These are phyloP conservation scores for Athalia rosae DNA, from an alignment of 2,888 invertebrate genomes.

Conservation along the genomic window DNA sequence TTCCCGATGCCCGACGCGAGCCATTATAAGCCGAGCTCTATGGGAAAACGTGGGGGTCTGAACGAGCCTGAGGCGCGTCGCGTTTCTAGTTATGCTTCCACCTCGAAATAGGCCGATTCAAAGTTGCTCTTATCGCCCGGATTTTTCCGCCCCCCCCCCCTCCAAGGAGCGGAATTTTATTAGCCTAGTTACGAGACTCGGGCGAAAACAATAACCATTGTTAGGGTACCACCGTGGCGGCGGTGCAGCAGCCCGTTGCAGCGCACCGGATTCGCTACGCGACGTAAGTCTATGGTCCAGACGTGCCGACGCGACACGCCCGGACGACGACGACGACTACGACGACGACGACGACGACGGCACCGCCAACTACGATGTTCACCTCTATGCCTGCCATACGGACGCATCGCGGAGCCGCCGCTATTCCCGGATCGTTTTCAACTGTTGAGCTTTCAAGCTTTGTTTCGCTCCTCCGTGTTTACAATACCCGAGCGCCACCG, in stretches of 20 bases:
- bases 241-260: conserved; percentile 6
- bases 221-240: conserved; percentile 55
- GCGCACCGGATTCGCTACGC: background rate
- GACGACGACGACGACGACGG: background rate
- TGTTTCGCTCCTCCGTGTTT: conserved; percentile 34
- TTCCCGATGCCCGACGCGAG: conserved; percentile 8
- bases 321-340: background rate
- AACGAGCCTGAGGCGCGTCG: background rate
- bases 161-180: conserved; percentile 54
- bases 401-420: background rate
- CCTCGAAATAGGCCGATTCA: conserved; percentile 42
- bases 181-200: conserved; percentile 54
- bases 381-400: background rate
- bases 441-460: conserved; percentile 30
- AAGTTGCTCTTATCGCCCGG: conserved; percentile 38
- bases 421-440: conserved; percentile 16
- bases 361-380: background rate
- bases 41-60: background rate
- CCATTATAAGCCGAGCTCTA: conserved; percentile 9
- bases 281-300: too few species aligned
- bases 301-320: background rate
- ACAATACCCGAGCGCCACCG: conserved; percentile 15
- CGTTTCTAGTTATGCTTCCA: background rate
- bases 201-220: conserved; percentile 63
- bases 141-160: conserved; percentile 4